Conservation (phyloP, 2,888 invertebrate genomes). For the Cryptophagus acutangulus region DNA sequence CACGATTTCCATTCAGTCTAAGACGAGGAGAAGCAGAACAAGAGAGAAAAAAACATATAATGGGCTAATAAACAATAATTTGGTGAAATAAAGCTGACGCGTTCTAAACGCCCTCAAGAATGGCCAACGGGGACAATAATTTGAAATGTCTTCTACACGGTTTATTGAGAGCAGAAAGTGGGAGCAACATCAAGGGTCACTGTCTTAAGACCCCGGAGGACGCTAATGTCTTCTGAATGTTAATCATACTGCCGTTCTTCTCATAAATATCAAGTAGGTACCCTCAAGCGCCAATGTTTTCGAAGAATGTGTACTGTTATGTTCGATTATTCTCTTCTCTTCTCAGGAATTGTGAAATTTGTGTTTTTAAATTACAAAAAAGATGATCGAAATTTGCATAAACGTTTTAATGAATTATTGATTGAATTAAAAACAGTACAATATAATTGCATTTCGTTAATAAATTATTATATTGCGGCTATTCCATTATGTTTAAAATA, state of each 20-base stretch:
- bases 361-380: no score
- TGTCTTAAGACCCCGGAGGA: constrained; percentile 13
- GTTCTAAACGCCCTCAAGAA: constrained; percentile 7
- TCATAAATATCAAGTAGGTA: constrained; percentile 6
- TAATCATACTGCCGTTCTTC: constrained; percentile 11
- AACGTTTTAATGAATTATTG: no score
- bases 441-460: no score
- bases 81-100: constrained; percentile 9
- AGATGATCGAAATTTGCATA: no score
- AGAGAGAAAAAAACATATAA: constrained; percentile 8
- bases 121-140: constrained; percentile 9
- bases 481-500: no score
- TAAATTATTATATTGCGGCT: no score
- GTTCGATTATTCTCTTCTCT: constrained; percentile 3
- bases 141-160: constrained; percentile 6
- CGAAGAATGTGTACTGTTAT: constrained; percentile 1
- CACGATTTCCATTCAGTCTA: constrained; percentile 3
- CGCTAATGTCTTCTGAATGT: constrained; percentile 19
- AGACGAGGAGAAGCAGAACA: no score
- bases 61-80: constrained; percentile 13
- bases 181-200: constrained; percentile 13
- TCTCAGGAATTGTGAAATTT: no score
- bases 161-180: background rate
- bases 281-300: constrained; percentile 5
- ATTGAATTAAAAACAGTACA: no score